Evolutionary conservation across 2,888 invertebrate species (phyloP), one percentile per base, ranked within the genome.

Genomic region (Volucella inflata): DNA sequence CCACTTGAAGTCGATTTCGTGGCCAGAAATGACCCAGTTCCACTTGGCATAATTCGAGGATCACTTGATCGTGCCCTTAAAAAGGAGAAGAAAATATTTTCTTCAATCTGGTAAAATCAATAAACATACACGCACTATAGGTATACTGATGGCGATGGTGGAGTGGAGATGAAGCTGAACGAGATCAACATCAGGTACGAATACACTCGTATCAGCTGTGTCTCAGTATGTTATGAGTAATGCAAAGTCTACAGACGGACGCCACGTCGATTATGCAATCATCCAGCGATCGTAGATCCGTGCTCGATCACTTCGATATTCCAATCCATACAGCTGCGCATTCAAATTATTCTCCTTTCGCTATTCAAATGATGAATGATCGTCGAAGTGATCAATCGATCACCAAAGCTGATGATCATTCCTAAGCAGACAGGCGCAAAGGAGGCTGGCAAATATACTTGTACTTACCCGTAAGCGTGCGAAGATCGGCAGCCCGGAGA

Each of bases 361-460:
- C 68, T 80, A 81, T 72, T 77, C 85, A 72, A 85, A 77, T 81
- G 85, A 85, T 85, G 81, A 85, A 85, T 80, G 85, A 85, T 80
- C 76, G 76, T 50, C 75, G 55, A 55, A 72, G 60, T 67, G 72
- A 76, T 77, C 85, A 67, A 85, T 85, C 76, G 80, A 81, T 85
- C 81, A 85, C 65, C 6, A 30, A 30, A 30, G 30, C 30, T 53
- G 57, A 55, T 57, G 76, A 72, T 71, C 75, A 67, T 67, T 71
- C 48, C 38, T 57, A 72, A 67, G 67, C 30, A 68, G 81, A 40
- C 77, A 70, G 14, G 50, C 55, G 17, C 50, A 50, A 55, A 62
- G 55, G 30, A 30, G 30, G 30, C 30, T 30, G 30, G 30, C 30
- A 30, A 30, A 30, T 30, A 30, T 30, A 30, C 30, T 30, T 30